These are phyloP conservation scores for Silurus meridionalis DNA, from an alignment of 2,113 vertebrate genomes.

Conservation along the genomic window DNA sequence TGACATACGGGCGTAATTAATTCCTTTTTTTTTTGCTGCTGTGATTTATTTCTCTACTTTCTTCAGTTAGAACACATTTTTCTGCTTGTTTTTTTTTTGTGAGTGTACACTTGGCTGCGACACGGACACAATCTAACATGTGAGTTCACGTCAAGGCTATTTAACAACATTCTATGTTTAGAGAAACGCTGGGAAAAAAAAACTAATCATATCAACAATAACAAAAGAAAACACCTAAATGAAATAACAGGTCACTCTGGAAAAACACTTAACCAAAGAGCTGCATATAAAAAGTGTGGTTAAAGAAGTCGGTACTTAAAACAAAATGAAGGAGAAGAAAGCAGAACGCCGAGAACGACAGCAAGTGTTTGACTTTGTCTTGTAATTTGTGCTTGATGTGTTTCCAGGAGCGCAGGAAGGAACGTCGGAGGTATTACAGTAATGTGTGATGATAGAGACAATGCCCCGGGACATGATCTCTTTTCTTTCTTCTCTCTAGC, in stretches of 20 bases:
- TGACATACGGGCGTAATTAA: neutral
- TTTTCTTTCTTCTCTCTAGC: neutral
- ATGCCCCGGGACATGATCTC: conserved; percentile 63
- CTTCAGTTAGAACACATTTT: neutral
- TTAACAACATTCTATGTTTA: neutral
- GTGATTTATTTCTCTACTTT: neutral
- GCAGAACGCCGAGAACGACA: conserved; percentile 21
- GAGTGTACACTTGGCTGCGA: neutral
- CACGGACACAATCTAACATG: neutral
- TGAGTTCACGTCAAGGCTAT: neutral
- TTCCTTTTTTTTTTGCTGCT: neutral
- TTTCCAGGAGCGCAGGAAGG: conserved; percentile 23
- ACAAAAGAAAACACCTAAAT: neutral
- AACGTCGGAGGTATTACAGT: conserved; percentile 52
- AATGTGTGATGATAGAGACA: conserved; percentile 80
- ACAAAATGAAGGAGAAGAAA: neutral
- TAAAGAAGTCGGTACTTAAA: neutral
- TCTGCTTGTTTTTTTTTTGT: too few relatives aligned
- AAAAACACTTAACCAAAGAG: too few relatives aligned
- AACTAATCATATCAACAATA: neutral
- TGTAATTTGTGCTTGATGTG: conserved; percentile 16
- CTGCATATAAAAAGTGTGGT: neutral
- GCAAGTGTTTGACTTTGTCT: conserved; percentile 22
- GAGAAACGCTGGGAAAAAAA: neutral
- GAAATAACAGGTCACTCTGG: neutral